Evolutionary conservation across 2,797 vertebrate species (phyloP), one percentile per base, ranked within the genome.

Genomic region (Gila robusta): DNA sequence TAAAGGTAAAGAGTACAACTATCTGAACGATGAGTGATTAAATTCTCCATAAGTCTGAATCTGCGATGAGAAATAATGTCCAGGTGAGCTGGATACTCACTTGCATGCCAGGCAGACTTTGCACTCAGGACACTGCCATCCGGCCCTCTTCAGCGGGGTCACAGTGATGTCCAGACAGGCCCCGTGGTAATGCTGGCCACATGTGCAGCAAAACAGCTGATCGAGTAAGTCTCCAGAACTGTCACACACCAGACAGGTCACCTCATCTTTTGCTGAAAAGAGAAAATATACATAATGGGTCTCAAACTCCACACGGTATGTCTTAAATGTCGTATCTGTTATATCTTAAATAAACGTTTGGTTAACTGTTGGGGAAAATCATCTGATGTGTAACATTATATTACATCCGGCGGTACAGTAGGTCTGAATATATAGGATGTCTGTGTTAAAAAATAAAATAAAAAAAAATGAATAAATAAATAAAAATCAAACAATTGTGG

Each of bases 71-170:
- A 23, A 66, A 52, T 69, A 52, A 39, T 19, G 54, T 39, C 23
- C 49, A 8, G 17, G 52, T 44, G 17, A 16, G 10, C 47, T 70
- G 54, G 41, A 70, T 76, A 84, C 96, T 97, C 95, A 99, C 98
- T 97, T 99, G 98, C 98, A 99, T 88, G 96, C 95, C 94, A 97
- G 97, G 95, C 98, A 99, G 89, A 97, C 95, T 93, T 97, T 96
- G 94, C 98, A 99, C 86, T 95, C 95, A 19, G 96, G 97, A 92
- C 98, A 99, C 90, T 99, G 98, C 98, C 98, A 99, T 79, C 98
- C 98, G n/a, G 96, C 96, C 91, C 97, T 95, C 91, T 95, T 96
- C 82, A 98, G 92, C 44, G 97, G 94, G 73, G 97, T 97, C 44
- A 92, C 89, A 1, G 2, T 39, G 21, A 97, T 96, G 84, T 97